phyloP scores from a whole-genome alignment of 2,797 vertebrate genomes.

The Dallia pectoralis region DNA sequence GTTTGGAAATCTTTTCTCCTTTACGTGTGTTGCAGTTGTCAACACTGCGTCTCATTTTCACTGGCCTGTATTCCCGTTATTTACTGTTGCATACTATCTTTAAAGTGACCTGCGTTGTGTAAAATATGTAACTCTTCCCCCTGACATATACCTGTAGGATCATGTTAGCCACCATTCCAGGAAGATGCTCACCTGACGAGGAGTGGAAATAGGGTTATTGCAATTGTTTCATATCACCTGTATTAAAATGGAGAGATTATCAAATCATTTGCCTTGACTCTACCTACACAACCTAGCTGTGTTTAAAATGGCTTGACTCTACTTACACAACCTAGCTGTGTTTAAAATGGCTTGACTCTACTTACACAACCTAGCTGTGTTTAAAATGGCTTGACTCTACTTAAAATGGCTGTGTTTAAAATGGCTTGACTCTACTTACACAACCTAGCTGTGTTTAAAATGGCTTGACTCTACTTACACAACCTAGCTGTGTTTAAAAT shows the following conservation, averaged over 20 bases:
- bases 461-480: slow-evolving; percentile 68
- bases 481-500: slow-evolving; percentile 18
- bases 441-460: slow-evolving; percentile 14
- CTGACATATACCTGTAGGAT: slow-evolving; percentile 71
- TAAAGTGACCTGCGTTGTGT: slow-evolving; percentile 76
- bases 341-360: slow-evolving; percentile 63
- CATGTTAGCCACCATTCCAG: slow-evolving; percentile 70
- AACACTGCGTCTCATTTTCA: slow-evolving; percentile 62
- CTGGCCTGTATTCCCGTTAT: slow-evolving; percentile 71
- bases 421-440: slow-evolving; percentile 68
- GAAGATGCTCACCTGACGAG: slow-evolving; percentile 64
- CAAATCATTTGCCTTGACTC: slow-evolving; percentile 66
- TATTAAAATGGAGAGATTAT: slow-evolving; percentile 80
- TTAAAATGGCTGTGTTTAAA: slow-evolving; percentile 39
- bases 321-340: slow-evolving; percentile 42
- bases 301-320: slow-evolving; percentile 58
- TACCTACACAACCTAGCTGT: slow-evolving; percentile 49
- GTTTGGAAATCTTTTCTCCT: slow-evolving; percentile 67
- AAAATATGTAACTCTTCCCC: slow-evolving; percentile 73
- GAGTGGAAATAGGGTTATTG: slow-evolving; percentile 81
- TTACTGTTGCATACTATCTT: slow-evolving; percentile 77
- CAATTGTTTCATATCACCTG: slow-evolving; percentile 83
- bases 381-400: slow-evolving; percentile 64
- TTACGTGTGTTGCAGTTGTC: slow-evolving; percentile 62
- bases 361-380: slow-evolving; percentile 42